A percentile compares a stretch with the other conserved stretches of the same genome.
These are phyloP conservation scores for Micromys minutus DNA, from an alignment of 2,113 vertebrate genomes.

Conservation along the genomic window DNA sequence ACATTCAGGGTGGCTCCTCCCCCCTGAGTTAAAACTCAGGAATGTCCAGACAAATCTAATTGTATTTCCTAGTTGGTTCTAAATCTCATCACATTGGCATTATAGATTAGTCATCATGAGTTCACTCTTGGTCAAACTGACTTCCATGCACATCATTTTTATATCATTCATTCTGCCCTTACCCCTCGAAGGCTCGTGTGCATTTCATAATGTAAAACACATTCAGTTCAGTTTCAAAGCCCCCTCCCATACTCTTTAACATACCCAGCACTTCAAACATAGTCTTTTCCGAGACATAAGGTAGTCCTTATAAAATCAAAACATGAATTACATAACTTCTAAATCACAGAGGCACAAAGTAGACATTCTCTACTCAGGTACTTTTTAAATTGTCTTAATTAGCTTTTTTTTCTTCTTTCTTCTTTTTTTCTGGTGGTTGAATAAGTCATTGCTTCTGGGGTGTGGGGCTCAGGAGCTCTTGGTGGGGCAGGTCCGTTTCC, in stretches of 20 bases:
- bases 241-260: neutral
- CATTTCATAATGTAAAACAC: neutral
- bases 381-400: too few species aligned
- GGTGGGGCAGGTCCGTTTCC: conserved; percentile 91
- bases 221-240: neutral
- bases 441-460: neutral
- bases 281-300: neutral
- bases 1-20: neutral
- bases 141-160: neutral
- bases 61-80: neutral
- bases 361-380: neutral
- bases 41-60: neutral
- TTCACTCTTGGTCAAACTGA: neutral
- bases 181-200: neutral
- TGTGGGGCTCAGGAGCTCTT: conserved; percentile 84
- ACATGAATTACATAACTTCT: neutral
- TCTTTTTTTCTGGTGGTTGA: too few species aligned
- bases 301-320: neutral
- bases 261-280: neutral
- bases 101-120: neutral
- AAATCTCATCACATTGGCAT: neutral
- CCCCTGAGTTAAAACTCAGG: neutral
- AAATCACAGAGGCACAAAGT: neutral
- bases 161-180: neutral
- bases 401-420: too few species aligned